Percentiles rank a stretch among this genome's conserved stretches.
Evolutionary conservation across 2,113 vertebrate species (phyloP).

Genomic region (Accipiter virgatus): DNA sequence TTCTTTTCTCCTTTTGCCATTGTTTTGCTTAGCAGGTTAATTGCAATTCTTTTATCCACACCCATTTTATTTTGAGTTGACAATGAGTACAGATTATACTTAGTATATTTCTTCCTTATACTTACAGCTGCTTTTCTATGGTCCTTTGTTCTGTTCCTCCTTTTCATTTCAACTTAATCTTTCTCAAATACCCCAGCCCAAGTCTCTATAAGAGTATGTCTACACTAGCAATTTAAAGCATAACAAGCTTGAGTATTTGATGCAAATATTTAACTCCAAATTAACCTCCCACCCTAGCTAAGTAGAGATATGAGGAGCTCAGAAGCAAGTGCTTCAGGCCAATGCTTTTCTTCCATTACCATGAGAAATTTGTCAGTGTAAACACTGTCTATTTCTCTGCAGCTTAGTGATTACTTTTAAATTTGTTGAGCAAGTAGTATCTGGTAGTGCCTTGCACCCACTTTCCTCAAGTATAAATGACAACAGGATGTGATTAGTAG

Average conservation of each 20-base stretch:
- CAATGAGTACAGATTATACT: not conserved
- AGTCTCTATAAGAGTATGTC: not conserved
- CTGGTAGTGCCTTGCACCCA: not conserved
- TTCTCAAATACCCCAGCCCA: not conserved
- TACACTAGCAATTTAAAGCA: not conserved
- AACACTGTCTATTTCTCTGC: not conserved
- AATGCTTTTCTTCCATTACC: not conserved
- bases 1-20: not conserved
- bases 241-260: not conserved
- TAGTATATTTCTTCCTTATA: not conserved
- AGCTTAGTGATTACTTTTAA: not conserved
- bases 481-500: not conserved
- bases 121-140: not conserved
- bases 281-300: slow-evolving; percentile 29
- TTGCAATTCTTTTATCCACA: not conserved
- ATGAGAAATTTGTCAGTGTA: not conserved
- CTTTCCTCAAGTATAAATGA: not conserved
- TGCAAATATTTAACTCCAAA: not conserved
- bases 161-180: slow-evolving; percentile 13
- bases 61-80: not conserved
- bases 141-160: not conserved
- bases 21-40: not conserved
- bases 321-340: not conserved
- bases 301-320: not conserved
- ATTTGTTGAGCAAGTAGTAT: not conserved